Evolutionary conservation across 2,888 invertebrate genomes (phyloP).

Genomic region (Rugalucina vietnamica): DNA sequence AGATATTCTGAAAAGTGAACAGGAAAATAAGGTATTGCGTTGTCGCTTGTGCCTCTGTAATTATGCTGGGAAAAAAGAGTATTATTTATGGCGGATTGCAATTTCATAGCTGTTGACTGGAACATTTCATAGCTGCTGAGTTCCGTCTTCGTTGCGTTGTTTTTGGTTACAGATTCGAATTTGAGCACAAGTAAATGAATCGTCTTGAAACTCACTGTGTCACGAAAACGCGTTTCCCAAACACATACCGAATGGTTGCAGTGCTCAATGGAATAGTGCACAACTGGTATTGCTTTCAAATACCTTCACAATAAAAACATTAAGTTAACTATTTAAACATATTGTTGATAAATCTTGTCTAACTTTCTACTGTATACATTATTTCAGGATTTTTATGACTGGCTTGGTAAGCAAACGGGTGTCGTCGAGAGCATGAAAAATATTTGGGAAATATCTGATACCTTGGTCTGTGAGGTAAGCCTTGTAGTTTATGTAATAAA

Average conservation of each 20-base stretch:
- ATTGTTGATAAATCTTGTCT: background rate
- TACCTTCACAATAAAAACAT: background rate
- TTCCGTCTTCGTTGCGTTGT: no score
- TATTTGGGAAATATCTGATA: constrained; percentile 73
- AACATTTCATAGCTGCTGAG: no score
- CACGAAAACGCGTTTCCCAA: no score
- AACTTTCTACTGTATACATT: background rate
- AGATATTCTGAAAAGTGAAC: background rate
- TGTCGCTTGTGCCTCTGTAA: no score
- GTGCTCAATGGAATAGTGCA: background rate
- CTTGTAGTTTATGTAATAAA: background rate
- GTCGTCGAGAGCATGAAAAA: constrained; percentile 63
- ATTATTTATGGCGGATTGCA: no score
- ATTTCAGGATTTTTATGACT: constrained; percentile 72
- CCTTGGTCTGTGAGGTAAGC: constrained; percentile 75
- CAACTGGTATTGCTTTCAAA: background rate
- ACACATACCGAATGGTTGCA: no score
- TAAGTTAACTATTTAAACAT: background rate
- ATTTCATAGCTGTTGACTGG: no score
- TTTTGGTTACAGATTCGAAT: no score
- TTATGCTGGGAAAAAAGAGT: no score
- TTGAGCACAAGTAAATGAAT: no score
- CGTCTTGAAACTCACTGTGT: no score
- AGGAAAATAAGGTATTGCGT: background rate
- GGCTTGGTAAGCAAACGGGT: constrained; percentile 64